Percentiles rank a stretch among this genome's conserved stretches.
phyloP scores from a whole-genome alignment of 2,113 vertebrate genomes.

The Colius striatus region DNA sequence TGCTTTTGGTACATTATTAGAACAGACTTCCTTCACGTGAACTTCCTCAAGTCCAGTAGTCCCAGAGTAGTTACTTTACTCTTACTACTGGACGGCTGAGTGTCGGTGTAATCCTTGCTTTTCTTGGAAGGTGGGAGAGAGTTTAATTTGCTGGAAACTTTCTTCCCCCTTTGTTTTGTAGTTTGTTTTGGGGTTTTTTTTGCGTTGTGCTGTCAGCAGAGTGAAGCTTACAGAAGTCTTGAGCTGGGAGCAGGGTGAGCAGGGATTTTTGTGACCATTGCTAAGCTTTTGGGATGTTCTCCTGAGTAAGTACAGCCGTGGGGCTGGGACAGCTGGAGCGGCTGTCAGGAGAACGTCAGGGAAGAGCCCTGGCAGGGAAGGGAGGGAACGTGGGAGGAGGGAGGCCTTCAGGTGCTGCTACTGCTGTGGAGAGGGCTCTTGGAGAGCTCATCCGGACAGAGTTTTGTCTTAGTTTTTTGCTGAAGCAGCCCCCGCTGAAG shows the following conservation, averaged over 20 bases:
- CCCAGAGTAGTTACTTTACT: neutral
- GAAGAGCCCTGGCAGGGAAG: neutral
- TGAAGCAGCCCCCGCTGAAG: neutral
- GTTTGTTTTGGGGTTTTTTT: neutral
- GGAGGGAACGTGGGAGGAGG: neutral
- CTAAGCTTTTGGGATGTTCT: neutral
- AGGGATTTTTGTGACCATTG: neutral
- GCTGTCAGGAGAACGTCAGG: neutral
- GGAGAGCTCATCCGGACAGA: neutral
- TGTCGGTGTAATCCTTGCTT: neutral
- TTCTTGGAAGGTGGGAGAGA: neutral
- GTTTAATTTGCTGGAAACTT: neutral
- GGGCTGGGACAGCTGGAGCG: rapidly evolving
- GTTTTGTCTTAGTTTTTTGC: neutral
- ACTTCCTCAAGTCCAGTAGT: neutral
- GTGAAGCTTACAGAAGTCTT: neutral
- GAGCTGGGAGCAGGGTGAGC: neutral
- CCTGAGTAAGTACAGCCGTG: neutral
- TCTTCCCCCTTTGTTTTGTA: neutral
- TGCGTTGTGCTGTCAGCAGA: neutral
- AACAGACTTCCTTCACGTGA: neutral
- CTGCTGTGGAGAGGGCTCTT: neutral
- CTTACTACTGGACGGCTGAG: neutral
- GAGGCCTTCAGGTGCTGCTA: neutral
- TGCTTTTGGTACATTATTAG: constrained; percentile 19